A percentile compares a stretch with the other conserved stretches of the same genome.
Evolutionary conservation across 1,140 invertebrate genomes (phyloP).

Genomic region (Araneus ventricosus): DNA sequence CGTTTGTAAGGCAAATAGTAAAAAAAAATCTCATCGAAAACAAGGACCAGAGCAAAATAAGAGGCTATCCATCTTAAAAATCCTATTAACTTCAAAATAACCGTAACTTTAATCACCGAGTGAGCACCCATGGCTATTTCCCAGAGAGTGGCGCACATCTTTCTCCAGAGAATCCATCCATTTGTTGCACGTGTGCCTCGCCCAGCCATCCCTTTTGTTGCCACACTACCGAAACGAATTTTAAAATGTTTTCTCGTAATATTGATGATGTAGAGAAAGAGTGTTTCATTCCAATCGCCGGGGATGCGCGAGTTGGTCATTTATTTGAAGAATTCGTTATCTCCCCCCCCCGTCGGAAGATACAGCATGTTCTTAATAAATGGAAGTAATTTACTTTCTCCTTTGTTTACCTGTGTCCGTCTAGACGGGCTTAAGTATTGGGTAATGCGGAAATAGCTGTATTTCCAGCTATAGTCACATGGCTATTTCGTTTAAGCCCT

Average conservation of each 20-base stretch:
- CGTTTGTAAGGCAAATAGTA: background rate
- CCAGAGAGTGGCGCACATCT: background rate
- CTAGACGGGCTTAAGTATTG: background rate
- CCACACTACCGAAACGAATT: conserved; percentile 19
- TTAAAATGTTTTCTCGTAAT: conserved; percentile 33
- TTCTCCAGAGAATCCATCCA: conserved; percentile 50
- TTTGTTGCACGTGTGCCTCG: conserved; percentile 28
- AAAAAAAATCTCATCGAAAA: conserved; percentile 7
- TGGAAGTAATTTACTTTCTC: conserved; percentile 9
- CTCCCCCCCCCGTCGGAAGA: background rate
- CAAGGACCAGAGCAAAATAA: background rate
- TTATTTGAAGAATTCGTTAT: conserved; percentile 45
- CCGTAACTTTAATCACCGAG: conserved; percentile 44
- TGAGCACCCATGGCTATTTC: background rate
- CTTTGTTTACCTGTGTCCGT: background rate
- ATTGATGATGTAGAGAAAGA: conserved; percentile 39
- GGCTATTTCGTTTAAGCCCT: too few relatives aligned
- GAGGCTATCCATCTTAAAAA: conserved; percentile 43
- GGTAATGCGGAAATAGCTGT: background rate
- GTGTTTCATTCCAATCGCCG: conserved; percentile 4
- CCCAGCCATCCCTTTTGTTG: background rate
- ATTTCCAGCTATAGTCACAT: too few relatives aligned
- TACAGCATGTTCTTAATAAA: background rate
- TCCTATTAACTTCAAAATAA: conserved; percentile 60
- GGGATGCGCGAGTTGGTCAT: background rate